Evolutionary conservation across 2,888 invertebrate species (phyloP).

Genomic region (Amblyteles armatorius): DNA sequence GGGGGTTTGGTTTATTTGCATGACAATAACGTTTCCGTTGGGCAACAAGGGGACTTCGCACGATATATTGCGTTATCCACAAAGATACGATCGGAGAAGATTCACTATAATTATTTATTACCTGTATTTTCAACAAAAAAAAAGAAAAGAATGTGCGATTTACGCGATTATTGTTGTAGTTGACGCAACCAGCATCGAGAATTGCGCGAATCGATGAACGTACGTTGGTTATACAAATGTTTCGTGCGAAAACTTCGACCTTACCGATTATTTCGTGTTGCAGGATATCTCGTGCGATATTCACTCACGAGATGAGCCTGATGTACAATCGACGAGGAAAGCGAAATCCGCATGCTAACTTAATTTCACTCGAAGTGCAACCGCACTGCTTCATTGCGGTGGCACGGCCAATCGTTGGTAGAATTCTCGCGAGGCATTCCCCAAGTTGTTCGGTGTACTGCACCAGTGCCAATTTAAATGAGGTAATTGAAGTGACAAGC

Average conservation of each 20-base stretch:
- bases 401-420: background rate
- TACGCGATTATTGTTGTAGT: background rate
- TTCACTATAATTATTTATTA: background rate
- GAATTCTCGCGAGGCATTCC: background rate
- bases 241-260: no score
- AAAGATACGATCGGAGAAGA: background rate
- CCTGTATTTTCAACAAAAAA: background rate
- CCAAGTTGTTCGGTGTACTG: background rate
- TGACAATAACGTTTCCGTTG: slow-evolving; percentile 17
- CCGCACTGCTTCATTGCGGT: background rate
- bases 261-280: no score
- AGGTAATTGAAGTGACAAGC: background rate
- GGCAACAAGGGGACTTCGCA: background rate
- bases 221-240: no score
- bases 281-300: background rate
- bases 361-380: background rate
- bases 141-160: background rate
- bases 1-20: slow-evolving; percentile 58
- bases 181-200: background rate
- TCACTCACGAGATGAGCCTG: background rate
- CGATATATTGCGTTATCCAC: background rate
- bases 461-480: background rate
- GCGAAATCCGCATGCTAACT: background rate
- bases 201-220: no score
- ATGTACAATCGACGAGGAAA: background rate